phyloP scores from a whole-genome alignment of 2,888 invertebrate species.

The Aleiodes leptofemur region DNA sequence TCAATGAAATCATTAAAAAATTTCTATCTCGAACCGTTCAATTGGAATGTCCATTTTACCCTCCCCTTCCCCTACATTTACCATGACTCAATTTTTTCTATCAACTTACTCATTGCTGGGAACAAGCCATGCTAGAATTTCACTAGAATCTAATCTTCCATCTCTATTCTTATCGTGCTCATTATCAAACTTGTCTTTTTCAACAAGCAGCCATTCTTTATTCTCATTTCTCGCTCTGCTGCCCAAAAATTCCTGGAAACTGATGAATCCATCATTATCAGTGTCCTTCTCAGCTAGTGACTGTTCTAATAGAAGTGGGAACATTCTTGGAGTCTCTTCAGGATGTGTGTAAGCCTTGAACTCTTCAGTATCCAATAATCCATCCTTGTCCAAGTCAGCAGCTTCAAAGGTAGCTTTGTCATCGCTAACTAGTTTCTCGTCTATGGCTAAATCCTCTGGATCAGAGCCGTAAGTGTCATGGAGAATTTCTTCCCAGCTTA shows the following conservation, averaged over 20 bases:
- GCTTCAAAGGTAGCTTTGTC: constrained; percentile 91
- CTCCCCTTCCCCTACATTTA: too few relatives aligned
- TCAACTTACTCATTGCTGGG: constrained; percentile 90
- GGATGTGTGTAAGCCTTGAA: constrained; percentile 95
- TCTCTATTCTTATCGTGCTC: constrained; percentile 91
- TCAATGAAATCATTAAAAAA: too few relatives aligned
- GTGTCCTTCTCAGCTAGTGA: constrained; percentile 90
- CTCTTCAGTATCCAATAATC: constrained; percentile 84
- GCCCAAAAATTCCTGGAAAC: constrained; percentile 90
- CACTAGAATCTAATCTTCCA: constrained; percentile 85
- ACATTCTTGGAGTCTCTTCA: constrained; percentile 94
- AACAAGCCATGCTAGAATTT: constrained; percentile 92
- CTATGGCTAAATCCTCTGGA: constrained; percentile 76
- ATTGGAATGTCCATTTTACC: too few relatives aligned
- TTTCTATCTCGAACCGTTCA: too few relatives aligned
- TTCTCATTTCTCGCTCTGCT: constrained; percentile 82
- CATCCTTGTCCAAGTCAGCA: constrained; percentile 91
- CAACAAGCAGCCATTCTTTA: constrained; percentile 83
- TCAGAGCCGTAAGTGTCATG: constrained; percentile 90
- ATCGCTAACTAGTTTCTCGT: constrained; percentile 81
- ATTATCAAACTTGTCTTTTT: constrained; percentile 90
- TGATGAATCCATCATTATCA: constrained; percentile 89
- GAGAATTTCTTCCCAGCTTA: constrained; percentile 95
- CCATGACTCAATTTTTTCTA: neutral
- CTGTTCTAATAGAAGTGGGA: constrained; percentile 86